phyloP scores from a whole-genome alignment of 1,140 invertebrate species.

The Radopholus similis region DNA sequence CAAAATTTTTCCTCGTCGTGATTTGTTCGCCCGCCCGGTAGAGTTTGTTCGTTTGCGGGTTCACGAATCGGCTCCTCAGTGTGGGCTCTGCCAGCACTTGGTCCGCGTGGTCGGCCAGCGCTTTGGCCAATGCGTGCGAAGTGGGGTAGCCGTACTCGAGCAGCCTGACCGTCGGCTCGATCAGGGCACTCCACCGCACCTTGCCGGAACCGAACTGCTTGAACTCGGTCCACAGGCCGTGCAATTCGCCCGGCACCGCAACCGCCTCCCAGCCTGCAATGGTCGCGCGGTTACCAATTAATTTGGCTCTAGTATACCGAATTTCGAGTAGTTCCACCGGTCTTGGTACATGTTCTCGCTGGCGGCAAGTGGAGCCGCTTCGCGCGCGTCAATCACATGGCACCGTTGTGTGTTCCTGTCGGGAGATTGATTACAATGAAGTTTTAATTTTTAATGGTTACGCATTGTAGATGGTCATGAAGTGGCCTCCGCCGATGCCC shows the following conservation, averaged over 20 bases:
- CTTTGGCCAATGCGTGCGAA: conserved; percentile 60
- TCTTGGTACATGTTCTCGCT: conserved; percentile 67
- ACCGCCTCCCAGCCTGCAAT: conserved; percentile 71
- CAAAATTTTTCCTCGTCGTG: too few relatives aligned
- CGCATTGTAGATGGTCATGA: conserved; percentile 73
- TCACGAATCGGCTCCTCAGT: too few relatives aligned
- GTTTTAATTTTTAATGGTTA: conserved; percentile 37
- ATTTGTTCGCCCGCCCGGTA: too few relatives aligned
- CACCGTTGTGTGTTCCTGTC: too few relatives aligned
- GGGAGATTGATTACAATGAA: not conserved
- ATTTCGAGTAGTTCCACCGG: conserved; percentile 26
- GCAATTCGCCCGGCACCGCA: conserved; percentile 82
- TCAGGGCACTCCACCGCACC: conserved; percentile 48
- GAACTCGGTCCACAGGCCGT: conserved; percentile 79
- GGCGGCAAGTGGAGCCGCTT: conserved; percentile 72
- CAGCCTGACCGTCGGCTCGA: conserved; percentile 20
- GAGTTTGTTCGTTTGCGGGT: too few relatives aligned
- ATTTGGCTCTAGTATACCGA: not conserved
- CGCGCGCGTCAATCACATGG: conserved; percentile 71
- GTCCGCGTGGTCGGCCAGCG: too few relatives aligned
- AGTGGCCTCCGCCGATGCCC: conserved; percentile 82
- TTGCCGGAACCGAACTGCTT: conserved; percentile 70
- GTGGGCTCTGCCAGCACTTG: too few relatives aligned
- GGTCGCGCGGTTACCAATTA: not conserved
- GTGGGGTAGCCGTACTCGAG: conserved; percentile 62